Percentiles rank a stretch among this genome's conserved stretches.
phyloP scores from a whole-genome alignment of 2,797 vertebrate species.

The Momotus momota region DNA sequence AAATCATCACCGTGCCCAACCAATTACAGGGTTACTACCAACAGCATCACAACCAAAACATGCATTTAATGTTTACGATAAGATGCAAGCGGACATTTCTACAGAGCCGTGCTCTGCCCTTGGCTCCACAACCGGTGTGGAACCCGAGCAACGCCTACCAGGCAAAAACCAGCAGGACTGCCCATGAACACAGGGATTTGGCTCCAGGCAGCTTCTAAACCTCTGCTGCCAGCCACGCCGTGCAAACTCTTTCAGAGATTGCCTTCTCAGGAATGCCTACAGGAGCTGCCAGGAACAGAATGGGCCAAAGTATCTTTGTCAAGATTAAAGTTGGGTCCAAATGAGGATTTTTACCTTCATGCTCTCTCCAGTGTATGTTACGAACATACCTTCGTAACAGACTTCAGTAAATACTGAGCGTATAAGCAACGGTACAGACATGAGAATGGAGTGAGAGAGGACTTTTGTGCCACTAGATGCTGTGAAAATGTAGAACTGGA shows the following conservation, averaged over 20 bases:
- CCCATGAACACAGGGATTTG: background rate
- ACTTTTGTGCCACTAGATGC: background rate
- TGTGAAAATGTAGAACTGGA: background rate
- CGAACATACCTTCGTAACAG: background rate
- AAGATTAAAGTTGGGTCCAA: background rate
- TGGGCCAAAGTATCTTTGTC: background rate
- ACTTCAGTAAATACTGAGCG: background rate
- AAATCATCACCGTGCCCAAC: accelerated
- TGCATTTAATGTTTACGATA: background rate
- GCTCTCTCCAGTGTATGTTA: background rate
- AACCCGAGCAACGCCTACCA: background rate
- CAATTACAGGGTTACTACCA: background rate
- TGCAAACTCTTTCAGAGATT: background rate
- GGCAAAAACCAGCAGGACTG: background rate
- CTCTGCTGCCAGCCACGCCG: background rate
- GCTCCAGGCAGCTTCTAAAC: background rate
- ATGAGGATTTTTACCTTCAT: background rate
- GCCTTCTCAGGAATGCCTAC: accelerated
- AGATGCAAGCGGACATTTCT: background rate
- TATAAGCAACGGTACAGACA: background rate
- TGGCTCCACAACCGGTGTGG: accelerated
- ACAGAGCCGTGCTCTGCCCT: accelerated
- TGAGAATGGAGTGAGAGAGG: background rate
- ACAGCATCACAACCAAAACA: background rate
- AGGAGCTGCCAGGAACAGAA: background rate